Percentiles rank a stretch among this genome's conserved stretches.
Evolutionary conservation across 1,140 invertebrate genomes (phyloP).

Genomic region (Zaprionus ornatus): DNA sequence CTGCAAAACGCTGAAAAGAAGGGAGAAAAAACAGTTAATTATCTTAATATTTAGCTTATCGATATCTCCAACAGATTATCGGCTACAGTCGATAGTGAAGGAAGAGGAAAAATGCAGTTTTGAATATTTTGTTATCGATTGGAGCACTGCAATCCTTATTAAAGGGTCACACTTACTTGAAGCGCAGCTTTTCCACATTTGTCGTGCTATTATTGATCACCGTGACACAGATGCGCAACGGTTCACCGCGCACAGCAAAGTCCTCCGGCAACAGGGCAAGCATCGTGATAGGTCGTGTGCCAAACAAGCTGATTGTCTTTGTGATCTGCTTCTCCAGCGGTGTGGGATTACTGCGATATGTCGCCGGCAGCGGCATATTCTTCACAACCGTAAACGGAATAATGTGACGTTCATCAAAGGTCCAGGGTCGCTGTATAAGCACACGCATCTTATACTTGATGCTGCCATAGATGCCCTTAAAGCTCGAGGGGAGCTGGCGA

Average conservation of each 20-base stretch:
- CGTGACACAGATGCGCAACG: conserved; percentile 76
- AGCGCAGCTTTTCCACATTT: conserved; percentile 80
- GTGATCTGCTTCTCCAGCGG: conserved; percentile 77
- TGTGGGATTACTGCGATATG: conserved; percentile 56
- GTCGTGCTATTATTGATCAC: conserved; percentile 79
- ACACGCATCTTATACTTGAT: conserved; percentile 83
- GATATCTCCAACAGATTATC: too few species aligned
- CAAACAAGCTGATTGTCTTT: conserved; percentile 80
- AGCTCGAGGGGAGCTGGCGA: conserved; percentile 69
- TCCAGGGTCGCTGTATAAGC: conserved; percentile 77
- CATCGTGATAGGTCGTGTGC: conserved; percentile 76
- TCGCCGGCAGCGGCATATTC: conserved; percentile 60
- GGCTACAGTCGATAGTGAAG: too few species aligned
- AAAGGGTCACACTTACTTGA: conserved; percentile 43
- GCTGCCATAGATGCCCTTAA: conserved; percentile 74
- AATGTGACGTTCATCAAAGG: conserved; percentile 75
- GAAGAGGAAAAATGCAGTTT: too few species aligned
- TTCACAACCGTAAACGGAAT: conserved; percentile 77
- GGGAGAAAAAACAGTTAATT: neutral
- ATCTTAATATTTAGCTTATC: too few species aligned
- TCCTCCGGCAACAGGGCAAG: conserved; percentile 70
- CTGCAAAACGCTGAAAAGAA: conserved; percentile 44
- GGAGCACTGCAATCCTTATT: neutral
- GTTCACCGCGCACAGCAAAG: conserved; percentile 74
- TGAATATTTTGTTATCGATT: neutral